Evolutionary conservation across 2,888 invertebrate genomes (phyloP).

Genomic region (Eupithecia exiguata): DNA sequence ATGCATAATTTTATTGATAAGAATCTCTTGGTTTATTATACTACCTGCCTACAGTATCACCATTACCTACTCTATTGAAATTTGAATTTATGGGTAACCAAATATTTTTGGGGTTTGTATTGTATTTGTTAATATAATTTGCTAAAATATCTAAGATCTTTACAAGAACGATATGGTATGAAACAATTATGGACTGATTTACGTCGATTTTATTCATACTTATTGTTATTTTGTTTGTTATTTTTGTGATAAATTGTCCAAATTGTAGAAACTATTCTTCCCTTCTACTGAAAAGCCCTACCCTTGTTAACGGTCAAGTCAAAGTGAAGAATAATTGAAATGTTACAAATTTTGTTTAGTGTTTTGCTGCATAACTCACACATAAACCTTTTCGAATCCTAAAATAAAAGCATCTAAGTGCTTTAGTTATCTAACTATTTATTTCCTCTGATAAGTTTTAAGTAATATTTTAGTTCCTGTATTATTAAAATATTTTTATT

Average conservation of each 20-base stretch:
- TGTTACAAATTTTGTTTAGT: neutral
- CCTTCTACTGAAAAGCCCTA: neutral
- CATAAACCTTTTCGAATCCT: neutral
- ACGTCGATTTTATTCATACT: slow-evolving; percentile 34
- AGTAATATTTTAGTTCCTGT: slow-evolving; percentile 62
- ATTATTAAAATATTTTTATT: slow-evolving; percentile 45
- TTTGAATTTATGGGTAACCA: neutral
- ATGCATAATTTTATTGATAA: slow-evolving; percentile 31
- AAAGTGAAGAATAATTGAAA: neutral
- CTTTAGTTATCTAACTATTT: neutral
- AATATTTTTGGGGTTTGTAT: neutral
- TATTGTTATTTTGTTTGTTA: slow-evolving; percentile 54
- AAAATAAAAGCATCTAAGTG: neutral
- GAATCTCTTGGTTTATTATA: slow-evolving; percentile 31
- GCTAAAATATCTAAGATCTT: neutral
- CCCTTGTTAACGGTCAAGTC: neutral
- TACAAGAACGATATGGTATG: neutral
- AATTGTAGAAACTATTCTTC: neutral
- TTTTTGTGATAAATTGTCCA: slow-evolving; percentile 33
- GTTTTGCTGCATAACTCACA: neutral
- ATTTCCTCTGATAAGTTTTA: slow-evolving; percentile 32
- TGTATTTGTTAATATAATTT: neutral
- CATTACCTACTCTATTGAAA: neutral
- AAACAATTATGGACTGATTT: slow-evolving; percentile 1
- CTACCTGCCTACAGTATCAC: neutral